Evolutionary conservation across 2,797 vertebrate genomes (phyloP).

Genomic region (Neosilurus hyrtlii): DNA sequence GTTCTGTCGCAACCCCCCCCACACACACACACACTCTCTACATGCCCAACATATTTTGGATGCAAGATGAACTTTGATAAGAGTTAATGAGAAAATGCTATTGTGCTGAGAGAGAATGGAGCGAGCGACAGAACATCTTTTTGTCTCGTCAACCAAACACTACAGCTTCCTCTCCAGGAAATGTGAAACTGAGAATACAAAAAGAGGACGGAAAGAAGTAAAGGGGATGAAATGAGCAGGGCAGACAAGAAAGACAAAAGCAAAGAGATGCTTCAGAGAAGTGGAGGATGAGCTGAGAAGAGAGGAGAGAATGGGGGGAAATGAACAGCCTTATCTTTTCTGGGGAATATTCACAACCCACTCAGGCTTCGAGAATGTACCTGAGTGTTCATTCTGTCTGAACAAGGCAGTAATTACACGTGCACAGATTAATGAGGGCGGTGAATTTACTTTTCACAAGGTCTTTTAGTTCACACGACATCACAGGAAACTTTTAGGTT

Average conservation of each 20-base stretch:
- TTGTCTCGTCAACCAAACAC: constrained; percentile 63
- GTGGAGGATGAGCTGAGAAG: constrained; percentile 21
- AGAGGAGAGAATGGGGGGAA: constrained; percentile 35
- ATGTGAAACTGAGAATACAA: constrained; percentile 64
- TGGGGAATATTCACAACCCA: constrained; percentile 33
- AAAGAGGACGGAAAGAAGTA: constrained; percentile 33
- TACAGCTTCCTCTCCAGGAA: constrained; percentile 70
- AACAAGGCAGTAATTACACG: constrained; percentile 38
- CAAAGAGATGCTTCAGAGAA: constrained; percentile 32
- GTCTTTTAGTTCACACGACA: neutral
- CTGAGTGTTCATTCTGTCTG: constrained; percentile 6
- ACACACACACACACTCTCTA: constrained; percentile 12
- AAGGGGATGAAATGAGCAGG: constrained; percentile 37
- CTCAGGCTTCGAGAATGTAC: constrained; percentile 22
- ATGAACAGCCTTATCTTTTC: constrained; percentile 39
- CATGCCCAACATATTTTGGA: constrained; percentile 69
- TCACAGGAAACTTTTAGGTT: neutral
- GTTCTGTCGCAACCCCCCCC: constrained; percentile 22
- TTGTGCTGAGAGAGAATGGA: constrained; percentile 69
- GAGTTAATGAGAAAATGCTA: constrained; percentile 79
- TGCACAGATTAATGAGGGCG: constrained; percentile 24
- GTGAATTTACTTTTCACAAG: constrained; percentile 6
- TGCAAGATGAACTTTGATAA: constrained; percentile 83
- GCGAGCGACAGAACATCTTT: constrained; percentile 63
- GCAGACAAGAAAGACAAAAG: constrained; percentile 49